phyloP scores from a whole-genome alignment of 1,140 invertebrate genomes.

The Aradophagus sp. region DNA sequence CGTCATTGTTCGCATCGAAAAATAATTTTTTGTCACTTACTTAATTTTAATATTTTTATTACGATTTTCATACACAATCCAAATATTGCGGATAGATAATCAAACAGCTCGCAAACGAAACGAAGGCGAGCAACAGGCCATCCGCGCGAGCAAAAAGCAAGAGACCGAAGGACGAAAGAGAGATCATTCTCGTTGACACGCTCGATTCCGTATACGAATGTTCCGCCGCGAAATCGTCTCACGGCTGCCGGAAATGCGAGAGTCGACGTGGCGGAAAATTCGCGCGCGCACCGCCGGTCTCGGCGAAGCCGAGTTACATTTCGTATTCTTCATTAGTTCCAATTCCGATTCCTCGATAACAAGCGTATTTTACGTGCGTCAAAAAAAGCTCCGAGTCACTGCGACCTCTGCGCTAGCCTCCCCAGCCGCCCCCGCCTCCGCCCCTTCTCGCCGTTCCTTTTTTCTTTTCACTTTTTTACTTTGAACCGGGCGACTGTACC shows the following conservation, averaged over 20 bases:
- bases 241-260: conserved; percentile 1
- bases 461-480: conserved; percentile 43
- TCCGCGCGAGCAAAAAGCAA: background rate
- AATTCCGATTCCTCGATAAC: conserved; percentile 29
- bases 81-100: too few species aligned
- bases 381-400: conserved; percentile 9
- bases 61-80: too few species aligned
- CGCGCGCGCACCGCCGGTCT: background rate
- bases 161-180: conserved; percentile 1
- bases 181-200: conserved; percentile 34
- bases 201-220: conserved; percentile 23
- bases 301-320: conserved; percentile 1
- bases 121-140: too few species aligned
- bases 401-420: background rate
- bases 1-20: too few species aligned
- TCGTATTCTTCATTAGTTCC: conserved; percentile 41
- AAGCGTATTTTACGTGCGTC: conserved; percentile 30
- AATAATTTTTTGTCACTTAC: too few species aligned
- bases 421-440: background rate
- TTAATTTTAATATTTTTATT: too few species aligned
- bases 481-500: conserved; percentile 41
- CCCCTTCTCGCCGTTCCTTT: background rate
- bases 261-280: conserved; percentile 34
- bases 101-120: too few species aligned
- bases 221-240: conserved; percentile 11